Percentiles rank a stretch among this genome's conserved stretches.
phyloP scores from a whole-genome alignment of 2,797 vertebrate genomes.

The Xiphorhynchus erythropygius region DNA sequence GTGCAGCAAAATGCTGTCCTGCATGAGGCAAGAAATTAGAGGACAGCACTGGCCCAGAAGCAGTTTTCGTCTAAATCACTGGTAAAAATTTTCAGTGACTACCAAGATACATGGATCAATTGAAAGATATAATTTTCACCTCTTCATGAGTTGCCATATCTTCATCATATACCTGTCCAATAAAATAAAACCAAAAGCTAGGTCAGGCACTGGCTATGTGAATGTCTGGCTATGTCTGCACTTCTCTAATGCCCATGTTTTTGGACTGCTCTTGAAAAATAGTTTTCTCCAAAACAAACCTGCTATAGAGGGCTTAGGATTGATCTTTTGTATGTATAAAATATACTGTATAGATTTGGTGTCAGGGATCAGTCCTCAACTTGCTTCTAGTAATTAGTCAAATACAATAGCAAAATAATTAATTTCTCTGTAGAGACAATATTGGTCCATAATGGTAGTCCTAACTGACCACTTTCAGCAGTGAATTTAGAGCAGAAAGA shows the following conservation, averaged over 20 bases:
- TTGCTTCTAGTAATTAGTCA: neutral
- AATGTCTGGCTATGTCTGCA: neutral
- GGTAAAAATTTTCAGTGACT: neutral
- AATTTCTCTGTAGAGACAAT: neutral
- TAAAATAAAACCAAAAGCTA: neutral
- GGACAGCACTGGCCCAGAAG: neutral
- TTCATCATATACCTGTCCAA: neutral
- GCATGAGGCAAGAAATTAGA: neutral
- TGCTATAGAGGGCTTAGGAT: neutral
- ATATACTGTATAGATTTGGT: neutral
- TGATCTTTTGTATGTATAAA: neutral
- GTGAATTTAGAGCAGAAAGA: neutral
- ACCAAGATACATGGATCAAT: neutral
- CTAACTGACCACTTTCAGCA: neutral
- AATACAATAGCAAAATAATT: neutral
- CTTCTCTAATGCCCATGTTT: neutral
- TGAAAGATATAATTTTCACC: neutral
- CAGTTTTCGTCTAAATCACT: neutral
- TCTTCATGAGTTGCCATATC: neutral
- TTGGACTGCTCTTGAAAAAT: neutral
- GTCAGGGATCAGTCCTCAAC: neutral
- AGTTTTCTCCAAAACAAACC: neutral
- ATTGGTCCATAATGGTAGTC: neutral
- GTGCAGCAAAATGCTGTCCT: neutral
- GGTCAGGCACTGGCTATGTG: neutral